Conservation (phyloP, 92 coral and sea anemone species). For the Epizoanthus rinbou region DNA sequence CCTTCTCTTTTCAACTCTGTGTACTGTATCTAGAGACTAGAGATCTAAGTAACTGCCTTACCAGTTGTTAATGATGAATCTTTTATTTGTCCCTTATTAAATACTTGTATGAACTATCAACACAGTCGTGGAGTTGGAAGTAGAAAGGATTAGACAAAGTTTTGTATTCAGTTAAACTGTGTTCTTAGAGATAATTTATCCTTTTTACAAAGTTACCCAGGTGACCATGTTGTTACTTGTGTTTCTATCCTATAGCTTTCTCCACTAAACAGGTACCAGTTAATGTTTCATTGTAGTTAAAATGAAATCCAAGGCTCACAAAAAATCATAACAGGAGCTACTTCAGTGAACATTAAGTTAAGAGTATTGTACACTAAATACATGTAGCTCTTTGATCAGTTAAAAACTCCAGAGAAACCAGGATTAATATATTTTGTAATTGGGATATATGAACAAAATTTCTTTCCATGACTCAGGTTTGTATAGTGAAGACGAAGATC, state of each 20-base stretch:
- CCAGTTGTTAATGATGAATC: too few species aligned
- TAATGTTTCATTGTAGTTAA: neutral
- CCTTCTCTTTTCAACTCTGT: too few species aligned
- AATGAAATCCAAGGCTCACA: neutral
- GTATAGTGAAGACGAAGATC: neutral
- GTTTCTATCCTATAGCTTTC: neutral
- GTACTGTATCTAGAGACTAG: too few species aligned
- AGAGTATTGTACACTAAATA: too few species aligned
- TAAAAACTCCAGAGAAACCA: neutral
- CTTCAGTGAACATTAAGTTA: neutral
- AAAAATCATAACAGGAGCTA: neutral
- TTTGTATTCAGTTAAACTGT: neutral
- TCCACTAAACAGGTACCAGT: constrained; percentile 31
- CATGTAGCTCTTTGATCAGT: neutral
- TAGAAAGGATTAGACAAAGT: neutral
- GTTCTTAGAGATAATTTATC: neutral
- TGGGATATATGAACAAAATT: neutral
- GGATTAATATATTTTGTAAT: neutral
- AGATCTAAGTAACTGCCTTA: too few species aligned
- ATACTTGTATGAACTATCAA: neutral
- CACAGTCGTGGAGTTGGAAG: neutral
- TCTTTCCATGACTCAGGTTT: constrained; percentile 26
- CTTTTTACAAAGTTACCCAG: neutral
- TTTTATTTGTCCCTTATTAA: neutral
- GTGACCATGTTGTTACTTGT: neutral